Evolutionary conservation across 2,888 invertebrate species (phyloP), one percentile per base, ranked within the genome.

Genomic region (Xylocampa areola): DNA sequence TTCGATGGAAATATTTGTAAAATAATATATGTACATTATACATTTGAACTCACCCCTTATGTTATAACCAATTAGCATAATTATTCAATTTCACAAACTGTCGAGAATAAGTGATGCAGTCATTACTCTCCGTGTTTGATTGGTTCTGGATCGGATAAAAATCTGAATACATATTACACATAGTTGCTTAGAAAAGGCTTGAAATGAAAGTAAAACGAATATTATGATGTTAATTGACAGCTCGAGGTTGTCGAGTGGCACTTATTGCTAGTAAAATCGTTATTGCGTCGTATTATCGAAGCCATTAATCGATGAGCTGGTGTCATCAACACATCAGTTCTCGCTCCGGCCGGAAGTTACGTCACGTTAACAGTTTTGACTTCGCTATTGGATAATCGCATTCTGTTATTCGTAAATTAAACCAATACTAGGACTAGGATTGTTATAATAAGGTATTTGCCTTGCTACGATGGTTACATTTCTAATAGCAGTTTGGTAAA

Each of bases 211-310:
- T 62, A 17, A 41, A 62, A 45, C 23, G 36, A 63, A 39, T 48
- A 69, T 52, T 62, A 47, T 7, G 23, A 36, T 53, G 68, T 45
- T 33, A 58, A 49, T 62, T 62, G 48, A 33, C 35, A 36, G 36
- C 27, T 16, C 27, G 44, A 66, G 60, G 32, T 60, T 14, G 49
- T 58, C 32, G 45, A 68, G 63, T 50, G 40, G 21, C 43, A 47
- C 54, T 54, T 47, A 54, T 50, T 50, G 43, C 54, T 68, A 47
- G 54, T 75, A 48, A 58, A 73, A 77, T 67, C 53, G 57, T 58
- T 78, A 80, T 80, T 82, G 76, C 79, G 78, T 77, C 62, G 75
- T 76, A 71, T 73, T 76, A 80, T 80, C 67, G 68, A 70, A 61
- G 62, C 62, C 64, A 76, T 77, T 77, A 80, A 83, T 83, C 77